phyloP scores from a whole-genome alignment of 2,888 invertebrate species.

The Pyrrhia umbra region DNA sequence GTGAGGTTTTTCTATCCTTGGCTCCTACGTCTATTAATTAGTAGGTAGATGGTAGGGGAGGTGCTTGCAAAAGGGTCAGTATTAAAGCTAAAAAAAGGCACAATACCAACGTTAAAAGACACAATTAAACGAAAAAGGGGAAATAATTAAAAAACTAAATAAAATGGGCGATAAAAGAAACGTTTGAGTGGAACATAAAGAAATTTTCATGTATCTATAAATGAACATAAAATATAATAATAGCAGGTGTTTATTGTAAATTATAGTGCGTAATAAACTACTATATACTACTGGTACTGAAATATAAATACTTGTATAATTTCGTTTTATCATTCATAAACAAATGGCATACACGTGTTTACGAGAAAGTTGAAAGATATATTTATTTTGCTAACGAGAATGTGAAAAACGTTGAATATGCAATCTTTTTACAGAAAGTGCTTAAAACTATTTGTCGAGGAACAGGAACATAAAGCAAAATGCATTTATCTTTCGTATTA shows the following conservation, averaged over 20 bases:
- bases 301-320: too few species aligned
- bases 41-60: not conserved
- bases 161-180: not conserved
- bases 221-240: not conserved
- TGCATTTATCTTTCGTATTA: slow-evolving; percentile 53
- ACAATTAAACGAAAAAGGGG: too few species aligned
- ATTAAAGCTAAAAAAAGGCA: too few species aligned
- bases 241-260: too few species aligned
- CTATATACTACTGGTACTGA: too few species aligned
- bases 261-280: too few species aligned
- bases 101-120: too few species aligned
- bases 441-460: slow-evolving; percentile 41
- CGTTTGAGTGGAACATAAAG: not conserved
- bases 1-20: not conserved
- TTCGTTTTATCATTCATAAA: too few species aligned
- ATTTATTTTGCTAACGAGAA: slow-evolving; percentile 13
- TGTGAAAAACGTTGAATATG: slow-evolving; percentile 9
- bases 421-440: slow-evolving; percentile 16
- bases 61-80: too few species aligned
- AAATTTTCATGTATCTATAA: not conserved
- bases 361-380: not conserved
- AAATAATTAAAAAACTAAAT: too few species aligned
- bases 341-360: not conserved
- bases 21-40: not conserved
- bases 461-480: slow-evolving; percentile 35